Percentiles rank a stretch among this genome's conserved stretches.
Evolutionary conservation across 1,140 invertebrate species (phyloP).

Genomic region (honey bee (Apis mellifera)): DNA sequence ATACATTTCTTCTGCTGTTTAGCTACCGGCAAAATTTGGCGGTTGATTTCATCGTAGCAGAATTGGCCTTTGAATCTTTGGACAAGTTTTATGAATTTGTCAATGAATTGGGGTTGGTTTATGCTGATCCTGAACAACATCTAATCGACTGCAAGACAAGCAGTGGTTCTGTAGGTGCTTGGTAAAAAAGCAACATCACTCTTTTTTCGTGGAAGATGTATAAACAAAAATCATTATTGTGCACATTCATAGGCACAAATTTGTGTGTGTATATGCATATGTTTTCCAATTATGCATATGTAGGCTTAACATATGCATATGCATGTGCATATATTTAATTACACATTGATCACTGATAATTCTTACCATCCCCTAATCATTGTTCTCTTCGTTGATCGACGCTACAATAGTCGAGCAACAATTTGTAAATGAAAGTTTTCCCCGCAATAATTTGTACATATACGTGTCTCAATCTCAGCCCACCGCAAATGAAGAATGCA

Average conservation of each 20-base stretch:
- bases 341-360: conserved; percentile 49
- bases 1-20: conserved; percentile 83
- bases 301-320: conserved; percentile 53
- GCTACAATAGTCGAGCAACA: conserved; percentile 21
- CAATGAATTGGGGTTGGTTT: conserved; percentile 89
- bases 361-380: conserved; percentile 50
- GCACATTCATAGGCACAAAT: conserved; percentile 27
- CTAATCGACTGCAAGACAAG: conserved; percentile 94
- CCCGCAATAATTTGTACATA: conserved; percentile 45
- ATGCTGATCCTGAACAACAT: conserved; percentile 86
- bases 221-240: conserved; percentile 37
- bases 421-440: conserved; percentile 42
- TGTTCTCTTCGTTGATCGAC: conserved; percentile 44
- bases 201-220: conserved; percentile 56
- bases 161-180: conserved; percentile 83
- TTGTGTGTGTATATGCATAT: conserved; percentile 62
- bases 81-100: conserved; percentile 94
- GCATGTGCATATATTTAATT: conserved; percentile 59
- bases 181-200: conserved; percentile 69
- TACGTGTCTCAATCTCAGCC: conserved; percentile 31
- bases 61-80: conserved; percentile 92
- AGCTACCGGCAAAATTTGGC: conserved; percentile 96
- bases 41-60: conserved; percentile 90
- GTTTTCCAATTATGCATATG: conserved; percentile 54
- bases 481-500: conserved; percentile 25